These are phyloP conservation scores for Thaumatotibia leucotreta DNA, from an alignment of 1,140 invertebrate species.

Conservation along the genomic window DNA sequence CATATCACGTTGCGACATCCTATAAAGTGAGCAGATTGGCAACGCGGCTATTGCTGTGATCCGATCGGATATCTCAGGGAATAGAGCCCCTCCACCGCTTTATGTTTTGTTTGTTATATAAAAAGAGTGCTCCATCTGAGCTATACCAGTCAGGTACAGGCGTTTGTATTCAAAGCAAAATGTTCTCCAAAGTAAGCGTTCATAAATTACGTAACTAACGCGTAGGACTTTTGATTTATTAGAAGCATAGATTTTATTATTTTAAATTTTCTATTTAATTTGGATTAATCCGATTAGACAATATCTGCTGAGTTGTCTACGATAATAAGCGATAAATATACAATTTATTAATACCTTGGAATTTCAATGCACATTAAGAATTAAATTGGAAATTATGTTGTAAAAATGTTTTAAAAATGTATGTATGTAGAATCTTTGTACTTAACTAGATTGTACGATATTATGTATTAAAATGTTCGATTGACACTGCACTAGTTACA, in stretches of 20 bases:
- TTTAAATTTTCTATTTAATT: no score
- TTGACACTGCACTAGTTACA: no score
- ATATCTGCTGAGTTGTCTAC: no score
- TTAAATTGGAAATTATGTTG: no score
- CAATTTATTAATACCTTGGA: no score
- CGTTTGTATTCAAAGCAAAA: constrained; percentile 61
- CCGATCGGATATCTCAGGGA: constrained; percentile 69
- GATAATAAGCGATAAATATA: no score
- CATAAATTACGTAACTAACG: constrained; percentile 23
- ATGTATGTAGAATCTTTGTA: no score
- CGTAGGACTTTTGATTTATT: constrained; percentile 21
- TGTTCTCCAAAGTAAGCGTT: constrained; percentile 63
- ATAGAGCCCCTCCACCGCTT: constrained; percentile 56
- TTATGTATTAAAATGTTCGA: no score
- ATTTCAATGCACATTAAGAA: no score
- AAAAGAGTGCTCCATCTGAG: constrained; percentile 63
- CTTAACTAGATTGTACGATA: no score
- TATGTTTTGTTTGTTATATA: constrained; percentile 75
- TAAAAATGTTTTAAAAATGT: no score
- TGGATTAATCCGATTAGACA: no score
- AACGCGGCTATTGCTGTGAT: constrained; percentile 68
- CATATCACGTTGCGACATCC: constrained; percentile 61
- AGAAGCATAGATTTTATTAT: background rate
- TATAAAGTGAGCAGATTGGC: constrained; percentile 69
- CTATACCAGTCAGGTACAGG: constrained; percentile 58